Conservation (phyloP, 2,888 invertebrate species). For the Eulithis prunata region DNA sequence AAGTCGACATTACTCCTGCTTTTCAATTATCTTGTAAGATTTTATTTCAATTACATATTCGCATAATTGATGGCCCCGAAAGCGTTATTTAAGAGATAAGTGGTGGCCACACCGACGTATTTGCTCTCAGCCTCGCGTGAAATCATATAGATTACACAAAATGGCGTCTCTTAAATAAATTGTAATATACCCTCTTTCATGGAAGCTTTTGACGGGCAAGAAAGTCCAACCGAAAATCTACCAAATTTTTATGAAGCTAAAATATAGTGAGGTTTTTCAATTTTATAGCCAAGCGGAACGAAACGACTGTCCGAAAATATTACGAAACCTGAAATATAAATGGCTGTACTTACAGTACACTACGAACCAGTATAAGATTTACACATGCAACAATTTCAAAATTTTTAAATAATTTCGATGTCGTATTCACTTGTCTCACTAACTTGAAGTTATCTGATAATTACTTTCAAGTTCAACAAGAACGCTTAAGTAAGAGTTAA, state of each 20-base stretch:
- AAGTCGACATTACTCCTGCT: slow-evolving; percentile 43
- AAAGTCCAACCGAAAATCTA: slow-evolving; percentile 5
- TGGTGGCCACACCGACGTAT: slow-evolving; percentile 41
- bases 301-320: slow-evolving; percentile 6
- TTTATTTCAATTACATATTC: slow-evolving; percentile 62
- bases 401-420: no score
- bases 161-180: slow-evolving; percentile 47
- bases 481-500: no score
- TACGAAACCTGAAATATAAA: slow-evolving; percentile 14
- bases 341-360: background rate
- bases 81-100: slow-evolving; percentile 50
- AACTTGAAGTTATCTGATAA: no score
- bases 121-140: slow-evolving; percentile 49
- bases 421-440: no score
- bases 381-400: background rate
- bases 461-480: no score
- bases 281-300: slow-evolving; percentile 25
- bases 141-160: slow-evolving; percentile 52
- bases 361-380: slow-evolving; percentile 8
- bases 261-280: slow-evolving; percentile 23
- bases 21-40: slow-evolving; percentile 60
- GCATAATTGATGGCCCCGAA: slow-evolving; percentile 56
- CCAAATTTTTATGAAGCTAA: slow-evolving; percentile 29
- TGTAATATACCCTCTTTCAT: slow-evolving; percentile 49
- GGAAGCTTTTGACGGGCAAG: slow-evolving; percentile 37